A percentile compares a stretch with the other conserved stretches of the same genome.
These are phyloP conservation scores for Echeneis naucrates DNA, from an alignment of 2,797 vertebrate species.

Conservation along the genomic window DNA sequence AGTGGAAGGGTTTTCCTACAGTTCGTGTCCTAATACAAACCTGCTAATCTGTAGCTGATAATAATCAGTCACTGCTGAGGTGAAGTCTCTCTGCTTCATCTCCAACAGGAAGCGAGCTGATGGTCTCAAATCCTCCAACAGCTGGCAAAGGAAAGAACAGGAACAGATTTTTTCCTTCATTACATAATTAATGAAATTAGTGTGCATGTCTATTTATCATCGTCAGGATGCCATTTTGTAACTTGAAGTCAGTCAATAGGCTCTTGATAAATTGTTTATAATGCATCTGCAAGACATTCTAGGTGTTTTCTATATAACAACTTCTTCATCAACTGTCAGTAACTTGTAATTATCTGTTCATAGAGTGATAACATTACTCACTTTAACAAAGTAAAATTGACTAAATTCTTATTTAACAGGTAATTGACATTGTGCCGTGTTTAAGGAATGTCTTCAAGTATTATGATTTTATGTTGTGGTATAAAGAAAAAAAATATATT, in stretches of 20 bases:
- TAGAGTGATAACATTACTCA: no score
- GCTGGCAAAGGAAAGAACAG: neutral
- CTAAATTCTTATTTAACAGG: no score
- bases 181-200: neutral
- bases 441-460: neutral
- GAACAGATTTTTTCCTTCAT: neutral
- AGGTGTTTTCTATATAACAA: no score
- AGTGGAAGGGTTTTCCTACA: constrained; percentile 31
- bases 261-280: no score
- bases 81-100: no score
- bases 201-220: neutral
- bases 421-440: no score
- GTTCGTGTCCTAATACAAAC: constrained; percentile 7
- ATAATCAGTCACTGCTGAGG: constrained; percentile 4
- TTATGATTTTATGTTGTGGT: neutral
- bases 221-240: no score
- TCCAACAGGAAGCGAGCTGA: neutral
- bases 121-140: neutral
- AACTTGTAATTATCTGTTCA: neutral
- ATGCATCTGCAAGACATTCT: no score
- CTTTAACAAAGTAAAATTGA: neutral
- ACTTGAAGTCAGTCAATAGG: no score
- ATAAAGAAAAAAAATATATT: no score
- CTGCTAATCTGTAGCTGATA: neutral
- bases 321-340: neutral